Evolutionary conservation across 2,797 vertebrate species (phyloP).

Genomic region (Serranus cabrilla): DNA sequence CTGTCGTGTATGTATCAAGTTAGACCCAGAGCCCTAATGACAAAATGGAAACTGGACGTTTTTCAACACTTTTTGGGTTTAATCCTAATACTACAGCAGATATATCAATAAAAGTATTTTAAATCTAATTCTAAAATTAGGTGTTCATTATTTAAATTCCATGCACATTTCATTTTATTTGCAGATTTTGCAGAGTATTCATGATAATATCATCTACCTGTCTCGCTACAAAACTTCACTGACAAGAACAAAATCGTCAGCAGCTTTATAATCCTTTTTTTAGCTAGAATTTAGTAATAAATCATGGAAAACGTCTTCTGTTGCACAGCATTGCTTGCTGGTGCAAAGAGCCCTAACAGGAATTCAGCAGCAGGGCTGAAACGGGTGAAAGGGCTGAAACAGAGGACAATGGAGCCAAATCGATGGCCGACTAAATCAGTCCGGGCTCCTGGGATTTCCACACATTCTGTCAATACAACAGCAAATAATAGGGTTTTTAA

Average conservation of each 20-base stretch:
- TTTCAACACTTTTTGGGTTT: not conserved
- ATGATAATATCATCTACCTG: too few species aligned
- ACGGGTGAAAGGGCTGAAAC: not conserved
- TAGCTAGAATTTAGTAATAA: not conserved
- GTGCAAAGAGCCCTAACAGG: not conserved
- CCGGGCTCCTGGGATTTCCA: constrained; percentile 2
- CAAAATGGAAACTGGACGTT: not conserved
- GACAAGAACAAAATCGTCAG: not conserved
- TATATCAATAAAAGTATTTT: not conserved
- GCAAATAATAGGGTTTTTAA: not conserved
- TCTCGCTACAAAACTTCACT: not conserved
- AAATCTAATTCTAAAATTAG: too few species aligned
- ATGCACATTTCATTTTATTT: not conserved
- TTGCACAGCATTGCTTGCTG: not conserved
- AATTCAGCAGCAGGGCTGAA: constrained; percentile 1
- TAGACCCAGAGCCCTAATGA: not conserved
- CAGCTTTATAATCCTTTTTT: not conserved
- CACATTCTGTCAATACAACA: constrained; percentile 22
- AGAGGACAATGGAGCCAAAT: constrained; percentile 26
- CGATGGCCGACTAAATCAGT: constrained; percentile 28
- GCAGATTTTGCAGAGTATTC: too few species aligned
- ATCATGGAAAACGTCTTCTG: not conserved
- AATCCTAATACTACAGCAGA: not conserved
- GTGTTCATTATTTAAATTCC: not conserved
- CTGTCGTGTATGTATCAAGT: not conserved